Evolutionary conservation across 2,888 invertebrate species (phyloP), one percentile per base, ranked within the genome.

Genomic region (Clanis bilineata): DNA sequence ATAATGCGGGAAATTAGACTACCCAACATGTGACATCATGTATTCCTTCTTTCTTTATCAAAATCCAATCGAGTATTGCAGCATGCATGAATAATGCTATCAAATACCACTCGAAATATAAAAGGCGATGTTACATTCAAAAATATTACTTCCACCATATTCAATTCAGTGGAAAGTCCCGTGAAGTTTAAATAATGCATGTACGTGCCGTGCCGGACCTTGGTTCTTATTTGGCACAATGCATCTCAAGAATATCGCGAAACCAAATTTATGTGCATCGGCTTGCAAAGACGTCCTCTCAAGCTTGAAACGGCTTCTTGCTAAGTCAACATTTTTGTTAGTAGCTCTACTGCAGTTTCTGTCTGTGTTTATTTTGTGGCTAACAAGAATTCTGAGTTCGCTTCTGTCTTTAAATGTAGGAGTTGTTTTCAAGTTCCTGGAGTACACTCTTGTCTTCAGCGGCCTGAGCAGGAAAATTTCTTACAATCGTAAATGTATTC

Each of bases 211-310:
- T 9, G 10, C 51, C 51, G 1, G 5, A 32, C 32, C 28, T 51
- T 5, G 23, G 23, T 12, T 51, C 18, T 28, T 4, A 32, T 47
- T 47, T 47, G 51, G 18, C 4, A 32, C 18, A 10, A 28, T 18
- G 18, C 51, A 22, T 10, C 38, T 47, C n/a, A 15, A 57, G 32
- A 18, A 15, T 23, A 51, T 61, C 68, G 69, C 68, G 69, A 66
- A 74, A 75, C 72, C 57, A 63, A 83, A 87, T 88, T 88, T 86
- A 82, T 83, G 86, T 88, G 83, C 78, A 64, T 77, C 77, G 82
- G 82, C 80, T 84, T 79, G 74, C 70, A 67, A 60, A 67, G 61
- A 64, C 68, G 71, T 73, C 76, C 72, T 71, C 73, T 78, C 62
- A 61, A 57, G 60, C 60, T 65, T 73, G 65, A 60, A 80, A 79